A percentile compares a stretch with the other conserved stretches of the same genome.
These are phyloP conservation scores for Dusona sp. DNA, from an alignment of 2,888 invertebrate genomes.

Conservation along the genomic window DNA sequence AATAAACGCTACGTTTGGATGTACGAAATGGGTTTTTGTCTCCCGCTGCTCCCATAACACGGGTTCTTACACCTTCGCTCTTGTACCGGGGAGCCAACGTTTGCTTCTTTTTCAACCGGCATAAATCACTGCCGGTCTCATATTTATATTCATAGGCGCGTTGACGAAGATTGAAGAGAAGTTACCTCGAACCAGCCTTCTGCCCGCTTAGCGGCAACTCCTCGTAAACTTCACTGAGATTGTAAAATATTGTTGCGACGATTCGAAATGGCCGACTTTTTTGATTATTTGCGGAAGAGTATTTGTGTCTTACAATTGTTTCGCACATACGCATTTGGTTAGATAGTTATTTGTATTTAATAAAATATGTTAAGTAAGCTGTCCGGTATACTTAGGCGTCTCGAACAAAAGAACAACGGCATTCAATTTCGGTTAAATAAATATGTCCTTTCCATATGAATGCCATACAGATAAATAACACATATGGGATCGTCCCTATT, in stretches of 20 bases:
- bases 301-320: neutral
- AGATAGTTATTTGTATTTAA: neutral
- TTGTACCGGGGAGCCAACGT: conserved; percentile 36
- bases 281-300: conserved; percentile 25
- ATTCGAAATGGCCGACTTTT: conserved; percentile 44
- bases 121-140: conserved; percentile 81
- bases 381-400: neutral
- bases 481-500: conserved; percentile 23
- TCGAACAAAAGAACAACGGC: neutral
- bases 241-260: conserved; percentile 81
- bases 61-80: conserved; percentile 51
- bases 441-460: conserved; percentile 32
- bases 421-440: conserved; percentile 39
- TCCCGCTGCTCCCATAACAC: conserved; percentile 62
- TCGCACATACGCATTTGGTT: neutral
- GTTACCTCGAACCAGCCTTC: conserved; percentile 38
- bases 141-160: conserved; percentile 82
- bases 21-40: conserved; percentile 61
- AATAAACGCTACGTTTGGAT: conserved; percentile 70
- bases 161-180: conserved; percentile 82
- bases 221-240: conserved; percentile 81
- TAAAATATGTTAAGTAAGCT: neutral
- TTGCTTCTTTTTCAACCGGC: conserved; percentile 70
- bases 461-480: conserved; percentile 22
- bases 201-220: conserved; percentile 75